Percentiles rank a stretch among this genome's conserved stretches.
Conservation (phyloP, 2,113 vertebrate genomes). For the Xerus inauris region DNA sequence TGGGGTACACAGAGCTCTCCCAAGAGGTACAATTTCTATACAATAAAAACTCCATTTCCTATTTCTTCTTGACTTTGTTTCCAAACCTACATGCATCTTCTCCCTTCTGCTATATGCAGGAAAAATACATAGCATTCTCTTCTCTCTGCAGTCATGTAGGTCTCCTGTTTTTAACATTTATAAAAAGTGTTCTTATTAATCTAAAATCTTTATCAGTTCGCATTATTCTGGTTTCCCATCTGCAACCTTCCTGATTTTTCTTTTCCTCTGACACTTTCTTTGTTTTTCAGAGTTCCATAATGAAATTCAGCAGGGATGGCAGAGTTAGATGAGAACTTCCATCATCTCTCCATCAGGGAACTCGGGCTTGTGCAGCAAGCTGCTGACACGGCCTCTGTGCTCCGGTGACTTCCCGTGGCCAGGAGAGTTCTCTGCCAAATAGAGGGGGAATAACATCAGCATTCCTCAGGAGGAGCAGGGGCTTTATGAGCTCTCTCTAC, state of each 20-base stretch:
- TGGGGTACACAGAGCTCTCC: background rate
- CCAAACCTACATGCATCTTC: conserved; percentile 27
- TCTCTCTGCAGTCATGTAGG: conserved; percentile 37
- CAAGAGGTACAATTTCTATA: conserved; percentile 55
- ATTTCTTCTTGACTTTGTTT: conserved; percentile 53
- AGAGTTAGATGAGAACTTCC: conserved; percentile 89
- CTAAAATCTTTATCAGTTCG: conserved; percentile 37
- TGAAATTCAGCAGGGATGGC: background rate
- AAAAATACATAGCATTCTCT: background rate
- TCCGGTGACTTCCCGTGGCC: conserved; percentile 83
- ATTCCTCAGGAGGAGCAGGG: background rate
- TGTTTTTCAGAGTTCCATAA: background rate
- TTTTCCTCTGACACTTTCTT: conserved; percentile 22
- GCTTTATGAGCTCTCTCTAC: background rate
- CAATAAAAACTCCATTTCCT: conserved; percentile 59
- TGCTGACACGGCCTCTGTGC: conserved; percentile 85
- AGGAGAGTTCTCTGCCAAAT: conserved; percentile 83
- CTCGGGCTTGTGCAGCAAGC: conserved; percentile 86
- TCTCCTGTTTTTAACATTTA: conserved; percentile 17
- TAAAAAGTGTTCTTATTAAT: conserved; percentile 13
- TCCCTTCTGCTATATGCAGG: background rate
- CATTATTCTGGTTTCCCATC: conserved; percentile 12
- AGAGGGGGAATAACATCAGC: conserved; percentile 1
- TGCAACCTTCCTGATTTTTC: conserved; percentile 63
- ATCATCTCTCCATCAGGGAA: conserved; percentile 89